These are phyloP conservation scores for Falcunculus frontatus DNA, from an alignment of 2,113 vertebrate genomes.

Conservation along the genomic window DNA sequence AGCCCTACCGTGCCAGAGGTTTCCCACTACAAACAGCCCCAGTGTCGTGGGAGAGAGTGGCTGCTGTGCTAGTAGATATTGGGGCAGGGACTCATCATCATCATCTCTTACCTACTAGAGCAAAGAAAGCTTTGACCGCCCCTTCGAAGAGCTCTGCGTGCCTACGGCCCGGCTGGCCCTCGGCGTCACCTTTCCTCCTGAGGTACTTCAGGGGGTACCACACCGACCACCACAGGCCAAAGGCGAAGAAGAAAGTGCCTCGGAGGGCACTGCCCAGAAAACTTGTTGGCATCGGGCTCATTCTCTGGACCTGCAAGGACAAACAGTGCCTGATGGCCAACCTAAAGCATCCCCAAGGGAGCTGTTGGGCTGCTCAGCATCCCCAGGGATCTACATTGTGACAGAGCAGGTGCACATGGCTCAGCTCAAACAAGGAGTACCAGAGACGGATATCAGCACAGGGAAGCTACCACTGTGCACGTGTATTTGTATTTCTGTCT, in stretches of 20 bases:
- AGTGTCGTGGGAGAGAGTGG: fast-evolving
- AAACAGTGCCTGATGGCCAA: background rate
- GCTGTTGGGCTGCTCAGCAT: background rate
- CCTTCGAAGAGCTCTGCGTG: constrained; percentile 80
- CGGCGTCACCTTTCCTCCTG: constrained; percentile 45
- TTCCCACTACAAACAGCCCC: background rate
- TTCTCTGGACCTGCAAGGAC: background rate
- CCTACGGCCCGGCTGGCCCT: background rate
- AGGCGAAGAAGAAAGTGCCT: constrained; percentile 85
- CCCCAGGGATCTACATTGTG: fast-evolving
- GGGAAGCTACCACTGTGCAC: background rate
- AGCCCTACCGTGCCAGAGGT: background rate
- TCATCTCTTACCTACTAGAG: constrained; percentile 81
- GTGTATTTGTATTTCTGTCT: background rate
- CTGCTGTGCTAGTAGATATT: background rate
- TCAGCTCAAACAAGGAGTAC: background rate
- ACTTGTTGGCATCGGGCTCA: constrained; percentile 71
- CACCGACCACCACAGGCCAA: constrained; percentile 87
- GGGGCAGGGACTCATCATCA: background rate
- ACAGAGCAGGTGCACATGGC: fast-evolving
- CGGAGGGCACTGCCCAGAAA: constrained; percentile 90
- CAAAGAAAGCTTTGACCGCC: constrained; percentile 68
- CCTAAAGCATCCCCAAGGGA: background rate
- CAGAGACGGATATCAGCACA: background rate
- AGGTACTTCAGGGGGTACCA: constrained; percentile 76